Percentiles rank a stretch among this genome's conserved stretches.
phyloP scores from a whole-genome alignment of 2,888 invertebrate species.

The Cacoxenus indagator region DNA sequence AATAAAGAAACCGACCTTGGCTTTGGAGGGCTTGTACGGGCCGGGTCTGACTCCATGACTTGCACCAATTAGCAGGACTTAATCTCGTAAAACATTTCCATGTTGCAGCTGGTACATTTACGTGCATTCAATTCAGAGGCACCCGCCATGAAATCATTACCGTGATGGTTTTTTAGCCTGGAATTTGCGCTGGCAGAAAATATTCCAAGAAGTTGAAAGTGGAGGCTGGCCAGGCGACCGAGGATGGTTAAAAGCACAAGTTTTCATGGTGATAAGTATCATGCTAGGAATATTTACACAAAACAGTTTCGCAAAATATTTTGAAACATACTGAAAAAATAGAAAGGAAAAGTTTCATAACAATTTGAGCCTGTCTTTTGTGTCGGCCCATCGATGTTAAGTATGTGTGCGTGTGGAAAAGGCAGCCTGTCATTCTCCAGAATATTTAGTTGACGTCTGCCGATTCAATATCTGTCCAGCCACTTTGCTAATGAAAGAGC shows the following conservation, averaged over 20 bases:
- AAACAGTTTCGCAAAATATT: background rate
- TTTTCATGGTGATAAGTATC: slow-evolving; percentile 12
- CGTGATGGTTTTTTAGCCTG: background rate
- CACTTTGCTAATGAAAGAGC: no score
- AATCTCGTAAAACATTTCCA: background rate
- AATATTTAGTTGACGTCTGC: no score
- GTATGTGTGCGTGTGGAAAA: no score
- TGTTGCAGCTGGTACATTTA: slow-evolving; percentile 10
- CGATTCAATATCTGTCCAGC: no score
- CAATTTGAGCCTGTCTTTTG: slow-evolving; percentile 19
- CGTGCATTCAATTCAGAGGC: background rate
- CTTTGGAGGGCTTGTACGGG: background rate
- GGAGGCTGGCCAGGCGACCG: no score
- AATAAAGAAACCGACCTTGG: slow-evolving; percentile 35
- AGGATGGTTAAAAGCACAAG: no score
- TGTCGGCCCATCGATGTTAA: no score
- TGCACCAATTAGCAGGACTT: background rate
- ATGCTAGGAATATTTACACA: slow-evolving; percentile 12
- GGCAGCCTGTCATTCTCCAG: no score
- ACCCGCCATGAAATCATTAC: background rate
- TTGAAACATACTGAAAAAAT: background rate
- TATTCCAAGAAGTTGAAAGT: no score
- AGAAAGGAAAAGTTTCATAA: background rate
- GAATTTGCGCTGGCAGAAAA: no score
- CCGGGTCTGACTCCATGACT: background rate